phyloP scores from a whole-genome alignment of 2,797 vertebrate genomes.

The Leptatherina wallacei region DNA sequence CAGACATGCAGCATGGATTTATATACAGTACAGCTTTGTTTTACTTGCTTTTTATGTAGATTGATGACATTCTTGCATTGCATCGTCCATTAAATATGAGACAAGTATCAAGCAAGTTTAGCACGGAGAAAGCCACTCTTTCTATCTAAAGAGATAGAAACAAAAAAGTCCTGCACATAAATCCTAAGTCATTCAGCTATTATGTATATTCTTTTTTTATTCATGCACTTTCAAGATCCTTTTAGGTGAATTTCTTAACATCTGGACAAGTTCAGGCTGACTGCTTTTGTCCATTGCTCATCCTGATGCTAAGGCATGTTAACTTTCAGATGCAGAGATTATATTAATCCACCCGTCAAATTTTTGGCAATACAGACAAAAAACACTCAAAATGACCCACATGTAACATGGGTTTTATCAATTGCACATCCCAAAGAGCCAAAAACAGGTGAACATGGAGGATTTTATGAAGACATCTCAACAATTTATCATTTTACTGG shows the following conservation, averaged over 20 bases:
- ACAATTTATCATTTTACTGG: too few species aligned
- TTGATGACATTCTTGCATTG: not conserved
- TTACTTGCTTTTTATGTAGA: not conserved
- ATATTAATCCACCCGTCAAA: too few species aligned
- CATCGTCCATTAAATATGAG: not conserved
- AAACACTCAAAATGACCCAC: too few species aligned
- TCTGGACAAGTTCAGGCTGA: not conserved
- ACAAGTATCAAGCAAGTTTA: not conserved
- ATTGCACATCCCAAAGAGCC: too few species aligned
- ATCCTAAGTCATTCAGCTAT: not conserved
- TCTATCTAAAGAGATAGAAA: not conserved
- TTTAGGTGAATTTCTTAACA: not conserved
- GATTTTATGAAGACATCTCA: too few species aligned
- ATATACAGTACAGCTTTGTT: not conserved
- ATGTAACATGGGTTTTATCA: too few species aligned
- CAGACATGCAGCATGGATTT: slow-evolving; percentile 24
- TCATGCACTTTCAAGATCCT: not conserved
- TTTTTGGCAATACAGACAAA: too few species aligned
- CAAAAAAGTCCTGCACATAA: not conserved
- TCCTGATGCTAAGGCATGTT: not conserved
- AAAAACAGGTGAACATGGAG: too few species aligned
- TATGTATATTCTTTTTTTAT: not conserved
- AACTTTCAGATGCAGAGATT: not conserved
- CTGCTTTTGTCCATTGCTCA: not conserved
- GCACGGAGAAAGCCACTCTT: not conserved